Evolutionary conservation across 2,797 vertebrate species (phyloP), one percentile per base, ranked within the genome.

Genomic region (Myotis findleyi): DNA sequence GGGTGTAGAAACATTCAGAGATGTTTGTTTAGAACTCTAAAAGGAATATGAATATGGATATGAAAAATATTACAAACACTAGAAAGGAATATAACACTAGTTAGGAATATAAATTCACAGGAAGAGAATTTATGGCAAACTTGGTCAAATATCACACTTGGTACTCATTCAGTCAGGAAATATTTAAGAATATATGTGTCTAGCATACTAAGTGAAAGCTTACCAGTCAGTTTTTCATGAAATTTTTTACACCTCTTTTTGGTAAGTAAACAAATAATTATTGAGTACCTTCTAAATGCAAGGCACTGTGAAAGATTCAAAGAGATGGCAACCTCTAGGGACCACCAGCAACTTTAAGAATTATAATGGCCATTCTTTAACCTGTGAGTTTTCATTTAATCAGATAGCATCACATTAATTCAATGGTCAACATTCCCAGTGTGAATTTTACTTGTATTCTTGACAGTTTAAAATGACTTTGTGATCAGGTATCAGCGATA

Each of bases 251-350:
- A 53, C 62, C 9, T 85, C 14, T 81, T 89, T 80, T 81, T 84
- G 62, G 11, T 30, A 93, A 76, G 68, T 80, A 66, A 87, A 73
- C 23, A 95, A 36, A 87, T 66, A 84, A 93, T 57, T 83, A 87
- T 38, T 66, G 14, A 96, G 16, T 36, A 77, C 27, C 83, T 94
- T 71, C 27, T 62, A 87, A 81, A 80, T 84, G n/a, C 7, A 87
- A 83, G 47, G 17, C n/a, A 13, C 82, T 79, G 6, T 76, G 47
- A 71, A 91, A 75, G 30, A 51, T 82, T 62, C 7, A 82, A 68
- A 88, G 51, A 92, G 93, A 55, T 53, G 69, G 49, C 10, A 36
- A 23, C 6, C 33, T 73, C 36, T 38, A n/a, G n/a, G n/a, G 73
- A 73, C 25, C 16, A 23, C 12, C 14, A 62, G 38, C 36, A 66